These are phyloP conservation scores for Eubucco bourcierii DNA, from an alignment of 2,113 vertebrate species.

Conservation along the genomic window DNA sequence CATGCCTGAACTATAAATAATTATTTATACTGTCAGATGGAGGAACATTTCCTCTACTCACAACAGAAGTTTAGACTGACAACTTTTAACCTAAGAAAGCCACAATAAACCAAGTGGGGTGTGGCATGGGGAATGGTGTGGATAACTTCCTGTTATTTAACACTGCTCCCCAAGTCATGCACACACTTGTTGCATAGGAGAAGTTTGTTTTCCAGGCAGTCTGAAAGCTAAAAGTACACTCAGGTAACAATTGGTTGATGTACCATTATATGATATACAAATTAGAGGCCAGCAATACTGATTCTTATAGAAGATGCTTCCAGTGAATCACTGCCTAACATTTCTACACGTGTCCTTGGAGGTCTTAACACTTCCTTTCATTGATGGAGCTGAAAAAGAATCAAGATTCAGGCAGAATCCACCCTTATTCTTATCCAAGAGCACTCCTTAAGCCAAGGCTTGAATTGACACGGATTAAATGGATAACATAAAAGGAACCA, in stretches of 20 bases:
- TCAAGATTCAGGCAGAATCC: neutral
- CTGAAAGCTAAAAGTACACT: neutral
- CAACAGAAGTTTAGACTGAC: neutral
- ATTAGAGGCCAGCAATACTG: neutral
- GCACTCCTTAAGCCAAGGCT: neutral
- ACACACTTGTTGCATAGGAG: neutral
- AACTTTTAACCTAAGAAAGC: neutral
- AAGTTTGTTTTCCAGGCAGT: neutral
- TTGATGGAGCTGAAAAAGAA: neutral
- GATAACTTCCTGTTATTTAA: neutral
- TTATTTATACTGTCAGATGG: neutral
- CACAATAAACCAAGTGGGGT: rapidly evolving
- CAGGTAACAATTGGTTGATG: neutral
- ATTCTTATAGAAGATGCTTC: neutral
- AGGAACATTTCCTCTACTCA: neutral
- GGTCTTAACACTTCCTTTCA: neutral
- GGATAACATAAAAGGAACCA: neutral
- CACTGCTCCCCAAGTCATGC: rapidly evolving
- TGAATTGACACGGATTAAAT: neutral
- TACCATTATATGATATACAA: neutral
- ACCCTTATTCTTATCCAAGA: neutral
- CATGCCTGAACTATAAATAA: neutral
- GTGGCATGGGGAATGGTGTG: neutral
- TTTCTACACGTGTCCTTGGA: neutral
- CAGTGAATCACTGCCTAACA: neutral